Evolutionary conservation across 2,888 invertebrate genomes (phyloP).

Genomic region (Trichopria drosophilae): DNA sequence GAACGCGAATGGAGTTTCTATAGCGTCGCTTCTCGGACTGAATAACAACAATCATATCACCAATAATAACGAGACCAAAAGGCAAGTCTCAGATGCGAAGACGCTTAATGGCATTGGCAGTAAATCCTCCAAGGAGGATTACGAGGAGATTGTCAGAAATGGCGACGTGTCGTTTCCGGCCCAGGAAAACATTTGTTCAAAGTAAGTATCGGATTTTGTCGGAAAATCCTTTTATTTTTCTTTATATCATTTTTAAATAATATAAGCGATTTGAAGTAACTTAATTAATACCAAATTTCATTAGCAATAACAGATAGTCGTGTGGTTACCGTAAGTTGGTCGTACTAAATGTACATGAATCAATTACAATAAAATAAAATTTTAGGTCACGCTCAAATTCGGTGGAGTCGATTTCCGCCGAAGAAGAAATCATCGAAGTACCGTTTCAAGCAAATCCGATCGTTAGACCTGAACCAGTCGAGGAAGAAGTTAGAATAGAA

Average conservation of each 20-base stretch:
- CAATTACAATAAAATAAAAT: too few relatives aligned
- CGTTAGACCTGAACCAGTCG: too few relatives aligned
- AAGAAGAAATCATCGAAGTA: conserved; percentile 49
- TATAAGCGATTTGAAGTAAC: too few relatives aligned
- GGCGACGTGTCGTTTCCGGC: conserved; percentile 41
- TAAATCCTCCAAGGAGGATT: conserved; percentile 48
- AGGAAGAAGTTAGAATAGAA: conserved; percentile 15
- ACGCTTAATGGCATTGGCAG: conserved; percentile 36
- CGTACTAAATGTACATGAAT: too few relatives aligned
- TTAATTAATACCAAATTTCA: too few relatives aligned
- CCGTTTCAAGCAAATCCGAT: conserved; percentile 43
- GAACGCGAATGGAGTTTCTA: conserved; percentile 48
- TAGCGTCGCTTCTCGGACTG: conserved; percentile 48
- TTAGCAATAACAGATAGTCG: too few relatives aligned
- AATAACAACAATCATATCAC: conserved; percentile 51
- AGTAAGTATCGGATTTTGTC: conserved; percentile 43
- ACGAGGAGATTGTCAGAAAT: conserved; percentile 48
- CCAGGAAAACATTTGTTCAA: conserved; percentile 36
- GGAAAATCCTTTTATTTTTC: too few relatives aligned
- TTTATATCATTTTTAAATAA: too few relatives aligned
- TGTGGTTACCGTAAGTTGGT: too few relatives aligned
- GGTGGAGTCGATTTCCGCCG: conserved; percentile 48
- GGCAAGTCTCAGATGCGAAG: conserved; percentile 32
- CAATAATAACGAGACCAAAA: conserved; percentile 42
- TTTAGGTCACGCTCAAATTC: conserved; percentile 46